Evolutionary conservation across 2,888 invertebrate species (phyloP), one percentile per base, ranked within the genome.

Genomic region (Oxyscelio sp.): DNA sequence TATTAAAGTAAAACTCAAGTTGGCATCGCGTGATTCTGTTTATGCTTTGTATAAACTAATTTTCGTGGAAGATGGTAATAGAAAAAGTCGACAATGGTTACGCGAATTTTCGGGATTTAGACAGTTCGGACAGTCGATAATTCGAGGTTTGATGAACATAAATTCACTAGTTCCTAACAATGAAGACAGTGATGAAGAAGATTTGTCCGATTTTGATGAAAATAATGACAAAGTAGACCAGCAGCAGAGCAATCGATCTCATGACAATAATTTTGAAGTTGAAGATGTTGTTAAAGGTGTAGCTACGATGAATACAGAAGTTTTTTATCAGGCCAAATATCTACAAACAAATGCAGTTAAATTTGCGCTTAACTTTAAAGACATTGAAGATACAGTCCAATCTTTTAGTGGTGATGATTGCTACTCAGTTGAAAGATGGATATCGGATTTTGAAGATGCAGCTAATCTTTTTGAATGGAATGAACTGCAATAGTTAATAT

Each of bases 391-490:
- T 11, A 54, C 65, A 13, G 52, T 65, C 21, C 34, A 48, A 22
- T 24, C 34, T 13, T 74, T 74, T 31, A 11, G 43, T n/a, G 65
- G 50, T 9, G 61, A 13, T 22, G 71, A 61, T 5, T 15, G 5
- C 21, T 71, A 61, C 24, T 34, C 82, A 2, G 13, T 81, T 9
- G 81, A 81, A 9, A 21, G 59, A 4, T 81, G 74, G 75, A n/a
- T 75, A 19, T 9, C 43, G 0, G 78, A 65, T 19, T 83, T 78
- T 59, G 65, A 83, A 50, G 78, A 83, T 8, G 38, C 54, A 4
- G 43, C 73, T 0, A 31, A 15, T 6, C n/a, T 83, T n/a, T 65
- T 66, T 24, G 22, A 45, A 1, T 82, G 82, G 71, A 27, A 8
- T 24, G 65, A 75, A 24, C 13, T 70, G 31, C 70, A 71, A n/a